These are phyloP conservation scores for Monodelphis domestica DNA, from an alignment of 2,797 vertebrate genomes.

Conservation along the genomic window DNA sequence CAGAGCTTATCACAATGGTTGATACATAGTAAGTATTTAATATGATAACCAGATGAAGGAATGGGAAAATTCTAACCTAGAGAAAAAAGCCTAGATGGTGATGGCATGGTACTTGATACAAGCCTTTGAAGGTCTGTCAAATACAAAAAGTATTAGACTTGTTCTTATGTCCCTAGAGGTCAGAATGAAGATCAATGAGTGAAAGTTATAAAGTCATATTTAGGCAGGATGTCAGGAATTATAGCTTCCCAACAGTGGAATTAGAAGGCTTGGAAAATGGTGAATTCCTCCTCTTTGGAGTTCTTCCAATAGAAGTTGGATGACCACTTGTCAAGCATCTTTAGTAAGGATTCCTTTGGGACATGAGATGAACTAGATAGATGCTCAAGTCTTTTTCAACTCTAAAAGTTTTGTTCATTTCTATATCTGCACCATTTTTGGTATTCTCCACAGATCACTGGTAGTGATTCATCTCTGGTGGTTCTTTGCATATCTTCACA, in stretches of 20 bases:
- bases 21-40: not conserved
- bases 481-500: not conserved
- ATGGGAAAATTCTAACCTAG: not conserved
- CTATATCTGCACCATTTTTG: not conserved
- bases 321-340: not conserved
- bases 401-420: not conserved
- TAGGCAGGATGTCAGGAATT: not conserved
- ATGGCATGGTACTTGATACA: not conserved
- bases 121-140: not conserved
- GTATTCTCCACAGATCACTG: not conserved
- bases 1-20: not conserved
- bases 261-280: not conserved
- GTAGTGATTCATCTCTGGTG: not conserved
- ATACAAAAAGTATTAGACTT: not conserved
- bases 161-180: not conserved
- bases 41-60: not conserved
- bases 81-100: not conserved
- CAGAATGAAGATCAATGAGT: not conserved
- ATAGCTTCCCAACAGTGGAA: not conserved
- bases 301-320: not conserved
- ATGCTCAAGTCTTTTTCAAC: not conserved
- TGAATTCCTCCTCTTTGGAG: not conserved
- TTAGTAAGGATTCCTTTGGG: not conserved
- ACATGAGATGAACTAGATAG: not conserved
- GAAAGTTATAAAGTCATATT: not conserved